Evolutionary conservation across 1,140 invertebrate genomes (phyloP).

Genomic region (Adelges cooleyi): DNA sequence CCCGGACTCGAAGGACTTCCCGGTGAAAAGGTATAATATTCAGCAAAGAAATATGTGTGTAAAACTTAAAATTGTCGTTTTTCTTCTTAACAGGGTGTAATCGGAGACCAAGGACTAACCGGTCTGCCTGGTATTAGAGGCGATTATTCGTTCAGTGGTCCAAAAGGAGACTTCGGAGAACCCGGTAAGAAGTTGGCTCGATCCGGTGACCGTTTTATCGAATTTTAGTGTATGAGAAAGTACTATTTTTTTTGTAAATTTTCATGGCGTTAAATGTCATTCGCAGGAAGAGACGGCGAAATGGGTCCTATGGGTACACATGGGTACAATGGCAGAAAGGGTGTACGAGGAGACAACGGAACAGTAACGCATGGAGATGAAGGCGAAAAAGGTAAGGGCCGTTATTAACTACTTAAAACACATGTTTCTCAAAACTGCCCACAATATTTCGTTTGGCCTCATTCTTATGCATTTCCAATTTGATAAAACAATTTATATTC

Average conservation of each 20-base stretch:
- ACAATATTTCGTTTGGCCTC: too few relatives aligned
- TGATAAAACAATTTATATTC: too few relatives aligned
- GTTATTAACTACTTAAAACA: too few relatives aligned
- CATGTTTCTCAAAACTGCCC: too few relatives aligned
- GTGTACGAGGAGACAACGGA: conserved; percentile 31
- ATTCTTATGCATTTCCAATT: too few relatives aligned
- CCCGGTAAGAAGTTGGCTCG: conserved; percentile 40
- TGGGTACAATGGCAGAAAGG: conserved; percentile 37
- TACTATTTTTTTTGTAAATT: background rate
- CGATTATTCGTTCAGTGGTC: conserved; percentile 39
- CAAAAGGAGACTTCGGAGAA: conserved; percentile 45
- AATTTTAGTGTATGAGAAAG: background rate
- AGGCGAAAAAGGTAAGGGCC: conserved; percentile 50
- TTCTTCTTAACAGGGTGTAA: conserved; percentile 19
- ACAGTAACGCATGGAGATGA: conserved; percentile 36
- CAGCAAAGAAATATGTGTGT: too few relatives aligned
- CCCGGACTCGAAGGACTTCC: conserved; percentile 23
- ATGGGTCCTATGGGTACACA: conserved; percentile 33
- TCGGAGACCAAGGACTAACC: conserved; percentile 26
- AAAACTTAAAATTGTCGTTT: too few relatives aligned
- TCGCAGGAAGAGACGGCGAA: conserved; percentile 32
- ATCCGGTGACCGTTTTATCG: background rate
- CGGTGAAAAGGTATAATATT: conserved; percentile 30
- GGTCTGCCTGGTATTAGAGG: conserved; percentile 30
- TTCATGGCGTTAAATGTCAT: background rate